Base-by-base conservation (phyloP, 2,888 invertebrate species). In the Microctonus hyperodae region DNA sequence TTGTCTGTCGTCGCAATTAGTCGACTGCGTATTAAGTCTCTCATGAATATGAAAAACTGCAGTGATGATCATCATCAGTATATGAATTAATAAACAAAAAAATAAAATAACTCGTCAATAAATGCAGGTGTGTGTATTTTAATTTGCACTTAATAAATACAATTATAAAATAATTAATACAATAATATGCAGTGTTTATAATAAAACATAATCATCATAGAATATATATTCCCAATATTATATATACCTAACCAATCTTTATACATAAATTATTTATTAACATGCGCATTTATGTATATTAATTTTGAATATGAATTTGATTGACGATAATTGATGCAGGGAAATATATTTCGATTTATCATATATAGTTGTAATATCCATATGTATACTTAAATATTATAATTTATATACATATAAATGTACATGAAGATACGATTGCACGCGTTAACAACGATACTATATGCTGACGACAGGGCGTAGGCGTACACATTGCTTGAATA, bases 1-100 rank as follows among this genome's bases (percentile, higher is more conserved):
- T n/a, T 40, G 44, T 44, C 31, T 33, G 56, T 64, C 44, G 48
- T 48, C 25, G 50, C 50, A 48, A 66, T 66, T 56, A 66, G 44
- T 48, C 58, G 35, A 65, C 51, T 37, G 57, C 44, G 50, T 50
- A n/a, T n/a, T n/a, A 48, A 65, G 28, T 64, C 51, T 23, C 1
- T 33, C 28, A 59, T 58, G 50, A 48, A 51, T 50, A 58, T 51
- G 58, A 53, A 65, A 51, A 51, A 50, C 6, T 16, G n/a, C n/a
- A 28, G 22, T 1, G 22, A 10, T n/a, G 16, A n/a, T 6, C 9
- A 55, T 55, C 16, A 55, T 55, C 55, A 13, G 4, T 16, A 31
- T 25, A 31, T 25, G 28, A 31, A n/a, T n/a, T n/a, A n/a, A n/a
- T n/a, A n/a, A n/a, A n/a, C n/a, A n/a, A n/a, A n/a, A n/a, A n/a